Conservation (phyloP, 1,140 invertebrate genomes). For the Tetragnatha versicolor region DNA sequence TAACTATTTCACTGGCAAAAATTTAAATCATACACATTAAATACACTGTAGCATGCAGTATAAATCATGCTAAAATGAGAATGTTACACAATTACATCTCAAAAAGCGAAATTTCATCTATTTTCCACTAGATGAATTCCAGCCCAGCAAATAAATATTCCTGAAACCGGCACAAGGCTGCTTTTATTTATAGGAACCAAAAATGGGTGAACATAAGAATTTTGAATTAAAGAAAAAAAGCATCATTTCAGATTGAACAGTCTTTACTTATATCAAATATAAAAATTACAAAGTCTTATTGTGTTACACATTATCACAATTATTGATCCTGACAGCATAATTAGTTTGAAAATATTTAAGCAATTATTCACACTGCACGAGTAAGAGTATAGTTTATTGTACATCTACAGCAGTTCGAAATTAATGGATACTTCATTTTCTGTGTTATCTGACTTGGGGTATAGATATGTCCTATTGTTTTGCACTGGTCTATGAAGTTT, state of each 20-base stretch:
- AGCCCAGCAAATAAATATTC: neutral
- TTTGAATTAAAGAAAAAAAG: slow-evolving; percentile 8
- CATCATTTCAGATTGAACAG: slow-evolving; percentile 9
- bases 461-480: slow-evolving; percentile 27
- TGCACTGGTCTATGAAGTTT: slow-evolving; percentile 19
- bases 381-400: slow-evolving; percentile 17
- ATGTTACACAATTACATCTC: slow-evolving; percentile 12
- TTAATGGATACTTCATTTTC: neutral
- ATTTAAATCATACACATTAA: slow-evolving; percentile 29
- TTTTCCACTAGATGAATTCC: neutral
- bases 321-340: slow-evolving; percentile 42
- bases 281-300: slow-evolving; percentile 49
- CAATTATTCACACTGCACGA: slow-evolving; percentile 40
- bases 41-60: slow-evolving; percentile 46
- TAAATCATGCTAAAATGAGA: slow-evolving; percentile 35
- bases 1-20: slow-evolving; percentile 49
- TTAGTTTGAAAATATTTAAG: slow-evolving; percentile 48
- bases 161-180: neutral
- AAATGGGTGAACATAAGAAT: slow-evolving; percentile 1
- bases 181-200: slow-evolving; percentile 7
- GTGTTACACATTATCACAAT: slow-evolving; percentile 50
- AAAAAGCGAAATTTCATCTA: slow-evolving; percentile 5
- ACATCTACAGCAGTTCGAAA: slow-evolving; percentile 31
- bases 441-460: slow-evolving; percentile 2
- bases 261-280: slow-evolving; percentile 12